Conservation (phyloP, 2,888 invertebrate genomes). For the Leptinotarsa tumamoca region DNA sequence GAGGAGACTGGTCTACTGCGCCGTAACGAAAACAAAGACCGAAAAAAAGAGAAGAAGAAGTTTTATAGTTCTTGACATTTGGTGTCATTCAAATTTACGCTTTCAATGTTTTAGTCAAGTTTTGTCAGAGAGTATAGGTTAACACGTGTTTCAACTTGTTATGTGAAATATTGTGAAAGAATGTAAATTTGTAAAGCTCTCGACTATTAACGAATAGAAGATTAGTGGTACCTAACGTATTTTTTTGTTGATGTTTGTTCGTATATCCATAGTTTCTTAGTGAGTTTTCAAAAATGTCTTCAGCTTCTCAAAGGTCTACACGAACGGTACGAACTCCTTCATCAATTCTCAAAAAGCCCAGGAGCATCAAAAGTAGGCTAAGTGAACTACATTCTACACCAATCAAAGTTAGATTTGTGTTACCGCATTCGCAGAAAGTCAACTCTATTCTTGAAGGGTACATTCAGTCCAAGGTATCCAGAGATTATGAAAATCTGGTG, state of each 20-base stretch:
- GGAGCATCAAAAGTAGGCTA: slow-evolving; percentile 48
- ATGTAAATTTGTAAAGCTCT: too few species aligned
- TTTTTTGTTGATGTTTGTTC: background rate
- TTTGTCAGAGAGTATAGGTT: too few species aligned
- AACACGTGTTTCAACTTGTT: too few species aligned
- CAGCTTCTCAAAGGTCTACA: slow-evolving; percentile 39
- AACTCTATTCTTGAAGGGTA: slow-evolving; percentile 67
- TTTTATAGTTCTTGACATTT: too few species aligned
- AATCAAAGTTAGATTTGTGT: slow-evolving; percentile 65
- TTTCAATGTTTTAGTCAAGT: too few species aligned
- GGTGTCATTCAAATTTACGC: too few species aligned
- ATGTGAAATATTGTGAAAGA: too few species aligned
- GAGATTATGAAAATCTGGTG: slow-evolving; percentile 69
- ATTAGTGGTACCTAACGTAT: too few species aligned
- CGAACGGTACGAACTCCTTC: slow-evolving; percentile 42
- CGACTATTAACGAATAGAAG: too few species aligned
- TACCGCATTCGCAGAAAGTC: slow-evolving; percentile 67
- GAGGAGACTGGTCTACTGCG: too few species aligned
- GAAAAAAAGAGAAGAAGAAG: too few species aligned
- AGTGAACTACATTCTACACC: slow-evolving; percentile 48
- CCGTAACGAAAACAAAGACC: too few species aligned
- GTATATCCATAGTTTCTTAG: slow-evolving; percentile 7
- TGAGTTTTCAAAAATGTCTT: slow-evolving; percentile 42
- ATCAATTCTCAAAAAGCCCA: slow-evolving; percentile 56
- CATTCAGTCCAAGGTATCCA: slow-evolving; percentile 62